Evolutionary conservation across 2,888 invertebrate genomes (phyloP), one percentile per base, ranked within the genome.

Genomic region (Allygus modestus): DNA sequence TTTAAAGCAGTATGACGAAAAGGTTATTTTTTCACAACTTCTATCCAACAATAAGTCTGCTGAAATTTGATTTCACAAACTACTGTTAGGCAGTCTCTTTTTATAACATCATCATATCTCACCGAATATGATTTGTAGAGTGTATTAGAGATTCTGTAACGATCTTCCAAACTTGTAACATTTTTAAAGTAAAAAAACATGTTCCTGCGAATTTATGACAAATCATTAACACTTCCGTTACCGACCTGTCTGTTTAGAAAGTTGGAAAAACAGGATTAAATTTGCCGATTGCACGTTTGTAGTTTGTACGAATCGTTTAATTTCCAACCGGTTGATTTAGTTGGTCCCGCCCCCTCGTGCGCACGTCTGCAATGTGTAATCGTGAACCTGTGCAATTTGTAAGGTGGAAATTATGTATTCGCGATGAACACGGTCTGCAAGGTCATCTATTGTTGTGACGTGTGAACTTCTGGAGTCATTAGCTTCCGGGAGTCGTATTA

Each of bases 401-500:
- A 23, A 58, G 11, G 58, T 15, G 46, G 9, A 46, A 46, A 46
- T 9, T 46, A 17, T 17, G 46, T 46, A 46, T 46, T 46, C 46
- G 46, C 46, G 17, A 37, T 37, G 51, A 51, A 51, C 51, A 51
- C 15, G 4, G 5, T 28, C 65, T 65, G 12, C 65, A 65, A 65
- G 65, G 65, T 31, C 65, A 17, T 9, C 28, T 20, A 65, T 65
- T 65, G 65, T 65, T 65, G 65, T 28, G 65, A 20, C 54, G 11
- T 54, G 54, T 23, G 54, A 54, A 23, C 11, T 23, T 46, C 46
- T 46, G 12, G 15, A 46, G 54, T 54, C 54, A 54, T 54, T 54
- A 54, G 20, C 54, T 54, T 54, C 54, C 54, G 23, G 54, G 20
- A 2, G 20, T 1, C 20, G 23, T 46, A 15, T 54, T 54, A 54